A percentile compares a stretch with the other conserved stretches of the same genome.
These are phyloP conservation scores for Nephrotoma appendiculata DNA, from an alignment of 2,888 invertebrate genomes.

Conservation along the genomic window DNA sequence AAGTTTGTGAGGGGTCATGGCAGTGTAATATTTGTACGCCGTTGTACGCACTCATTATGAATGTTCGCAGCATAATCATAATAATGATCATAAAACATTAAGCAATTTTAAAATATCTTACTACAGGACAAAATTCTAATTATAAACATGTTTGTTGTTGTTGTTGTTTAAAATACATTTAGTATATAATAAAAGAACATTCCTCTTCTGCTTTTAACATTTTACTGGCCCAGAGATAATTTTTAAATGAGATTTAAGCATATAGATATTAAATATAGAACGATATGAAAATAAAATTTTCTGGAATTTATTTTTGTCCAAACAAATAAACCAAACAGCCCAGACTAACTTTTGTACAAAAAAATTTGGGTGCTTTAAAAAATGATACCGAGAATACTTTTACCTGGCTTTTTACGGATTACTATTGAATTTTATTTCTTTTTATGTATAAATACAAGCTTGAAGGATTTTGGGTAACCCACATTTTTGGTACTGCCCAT, in stretches of 20 bases:
- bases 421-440: not conserved
- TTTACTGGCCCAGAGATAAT: not conserved
- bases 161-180: not conserved
- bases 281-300: not conserved
- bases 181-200: not conserved
- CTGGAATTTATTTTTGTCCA: not conserved
- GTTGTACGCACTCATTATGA: not conserved
- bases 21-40: not conserved
- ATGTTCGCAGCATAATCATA: not conserved
- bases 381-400: not conserved
- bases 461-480: not conserved
- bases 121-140: not conserved
- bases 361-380: not conserved
- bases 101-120: not conserved
- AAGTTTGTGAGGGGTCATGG: not conserved
- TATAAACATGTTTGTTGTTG: not conserved
- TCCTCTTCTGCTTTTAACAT: not conserved
- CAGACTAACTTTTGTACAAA: not conserved
- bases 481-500: not conserved
- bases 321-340: not conserved
- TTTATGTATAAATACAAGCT: not conserved
- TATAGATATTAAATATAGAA: not conserved
- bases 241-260: not conserved
- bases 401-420: not conserved
- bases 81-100: not conserved